These are phyloP conservation scores for Zaprionus ghesquierei DNA, from an alignment of 1,140 invertebrate species.

Conservation along the genomic window DNA sequence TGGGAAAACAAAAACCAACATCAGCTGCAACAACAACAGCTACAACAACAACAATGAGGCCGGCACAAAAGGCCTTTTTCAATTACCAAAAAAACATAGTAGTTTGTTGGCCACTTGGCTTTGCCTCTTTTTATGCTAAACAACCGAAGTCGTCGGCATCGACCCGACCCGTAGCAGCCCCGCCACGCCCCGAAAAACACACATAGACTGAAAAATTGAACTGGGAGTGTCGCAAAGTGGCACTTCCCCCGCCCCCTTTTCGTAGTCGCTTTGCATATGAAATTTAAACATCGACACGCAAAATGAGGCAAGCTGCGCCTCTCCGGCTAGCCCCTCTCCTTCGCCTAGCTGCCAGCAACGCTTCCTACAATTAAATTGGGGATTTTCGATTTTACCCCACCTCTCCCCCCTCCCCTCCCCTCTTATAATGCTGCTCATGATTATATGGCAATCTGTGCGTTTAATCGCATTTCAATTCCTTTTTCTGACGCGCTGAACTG, in stretches of 20 bases:
- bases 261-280: slow-evolving; percentile 29
- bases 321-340: not conserved
- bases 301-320: not conserved
- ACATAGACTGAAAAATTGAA: slow-evolving; percentile 8
- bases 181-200: not conserved
- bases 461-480: slow-evolving; percentile 40
- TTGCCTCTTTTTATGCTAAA: slow-evolving; percentile 55
- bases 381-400: slow-evolving; percentile 16
- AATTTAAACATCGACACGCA: slow-evolving; percentile 27
- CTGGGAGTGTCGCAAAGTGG: slow-evolving; percentile 28
- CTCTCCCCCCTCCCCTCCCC: not conserved
- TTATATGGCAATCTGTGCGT: slow-evolving; percentile 37
- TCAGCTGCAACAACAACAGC: not conserved
- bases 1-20: slow-evolving; percentile 46
- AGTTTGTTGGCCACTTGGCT: slow-evolving; percentile 54
- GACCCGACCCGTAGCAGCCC: not conserved
- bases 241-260: not conserved
- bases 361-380: slow-evolving; percentile 16
- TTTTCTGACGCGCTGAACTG: slow-evolving; percentile 16
- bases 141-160: slow-evolving; percentile 9
- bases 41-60: not conserved
- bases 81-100: slow-evolving; percentile 70
- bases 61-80: slow-evolving; percentile 57
- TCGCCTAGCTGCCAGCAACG: not conserved
- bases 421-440: slow-evolving; percentile 24